Base-by-base conservation (phyloP, 64 coral and sea anemone genomes). In the Pocillopora damicornis region DNA sequence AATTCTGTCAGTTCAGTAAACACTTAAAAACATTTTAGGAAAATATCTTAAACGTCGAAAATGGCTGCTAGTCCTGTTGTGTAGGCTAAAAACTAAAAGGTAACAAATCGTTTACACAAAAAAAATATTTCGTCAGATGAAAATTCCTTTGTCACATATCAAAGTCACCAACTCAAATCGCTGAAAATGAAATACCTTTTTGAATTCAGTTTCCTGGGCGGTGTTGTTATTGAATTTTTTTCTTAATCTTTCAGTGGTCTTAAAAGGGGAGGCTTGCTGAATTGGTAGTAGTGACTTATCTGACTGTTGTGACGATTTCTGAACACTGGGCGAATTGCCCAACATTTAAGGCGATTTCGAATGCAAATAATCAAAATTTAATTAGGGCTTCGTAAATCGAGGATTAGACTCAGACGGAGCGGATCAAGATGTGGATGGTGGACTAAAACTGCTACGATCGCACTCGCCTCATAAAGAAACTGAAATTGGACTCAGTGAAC, bases 341-440 rank as follows among this genome's bases (percentile, higher is more conserved):
- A 71, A 23, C 61, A 38, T 72, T 85, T 56, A 13, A 83, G 25
- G 12, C 11, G 67, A 71, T 71, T 15, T 4, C 16, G 58, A 72
- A 71, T 37, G 58, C 58, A 72, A 85, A 85, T 85, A 58, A 73
- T 45, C 81, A 85, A 56, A 17, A 42, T 65, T 67, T 66, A 82
- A 63, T 37, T 13, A 18, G 4, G 56, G 8, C 18, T 22, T 66
- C 23, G 61, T 83, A 67, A 85, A 85, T 58, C 57, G 1, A 7
- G 79, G 79, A 81, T 62, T 26, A 4, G 67, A 36, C 11, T 35
- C 1, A 9, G 12, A 13, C 36, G 79, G 79, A 81, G 12, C 1
- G 79, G 79, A 81, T 60, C 36, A 51, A 36, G 59, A 63, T 1
- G 1, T 63, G 18, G 7, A 36, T 63, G 34, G 34, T 35, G 13